Base-by-base conservation (phyloP, 1,140 invertebrate genomes). In the Polypedilum pembai region DNA sequence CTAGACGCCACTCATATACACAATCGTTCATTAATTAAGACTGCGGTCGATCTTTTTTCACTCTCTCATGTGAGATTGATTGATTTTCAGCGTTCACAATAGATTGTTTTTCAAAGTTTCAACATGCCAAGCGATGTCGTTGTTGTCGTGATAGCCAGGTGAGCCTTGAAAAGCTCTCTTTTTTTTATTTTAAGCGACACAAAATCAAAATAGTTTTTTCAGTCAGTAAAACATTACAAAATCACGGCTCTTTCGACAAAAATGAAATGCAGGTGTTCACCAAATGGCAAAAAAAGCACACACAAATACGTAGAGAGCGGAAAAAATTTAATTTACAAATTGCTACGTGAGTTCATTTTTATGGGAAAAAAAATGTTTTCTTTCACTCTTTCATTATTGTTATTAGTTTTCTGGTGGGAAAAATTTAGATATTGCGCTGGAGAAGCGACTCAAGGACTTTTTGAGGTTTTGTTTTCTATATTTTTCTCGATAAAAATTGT, bases 271-370 rank as follows among this genome's bases (percentile, higher is more conserved):
- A 69, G 65, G 65, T 69, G 65, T 69, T 69, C 65, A 69, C 65
- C 65, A 69, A 69, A 69, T 69, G 65, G 65, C 65, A 69, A 69
- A 69, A 17, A 56, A 56, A 45, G 15, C 12, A 56, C n/a, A 56
- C 24, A 33, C 24, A 56, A 56, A 56, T 21, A 69, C 65, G 24
- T 33, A 69, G 8, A 69, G n/a, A 69, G 65, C 65, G 65, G 65
- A 69, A 69, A 69, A 56, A 69, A 69, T 69, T 69, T 69, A 69
- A 69, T 69, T 69, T 69, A 69, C 65, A 69, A 69, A 69, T 69
- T 69, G 17, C 65, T 69, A 69, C 65, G 65, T 69, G 65, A 69
- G 65, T 69, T 21, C 65, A 18, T 21, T 69, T 69, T 69, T 69
- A 21, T 69, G 65, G 65, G 20, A 21, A 21, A 20, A 66, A 66